Base-by-base conservation (phyloP, 2,113 vertebrate species). In the Ranitomeya imitator region DNA sequence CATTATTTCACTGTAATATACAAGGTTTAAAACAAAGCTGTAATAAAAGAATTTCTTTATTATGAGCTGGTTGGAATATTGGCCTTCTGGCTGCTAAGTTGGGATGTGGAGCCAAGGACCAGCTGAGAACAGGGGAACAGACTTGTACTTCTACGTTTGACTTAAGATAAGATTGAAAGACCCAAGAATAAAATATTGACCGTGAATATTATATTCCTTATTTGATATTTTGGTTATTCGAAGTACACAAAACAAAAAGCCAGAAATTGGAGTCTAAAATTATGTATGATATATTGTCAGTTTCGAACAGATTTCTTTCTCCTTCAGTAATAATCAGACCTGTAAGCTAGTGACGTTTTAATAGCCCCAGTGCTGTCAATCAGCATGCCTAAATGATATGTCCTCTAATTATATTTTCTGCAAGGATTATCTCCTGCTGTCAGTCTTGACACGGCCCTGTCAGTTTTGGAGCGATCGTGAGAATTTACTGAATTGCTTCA, bases 341-440 rank as follows among this genome's bases (percentile, higher is more conserved):
- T 45, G 31, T 3, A 74, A 18, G 31, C 15, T 74, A 45, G 12
- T 74, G 71, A 74, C 18, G 71, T 74, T 31, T 45, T 45, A 74
- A 45, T 74, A 74, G 71, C 31, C 16, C 15, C 16, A 3, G 15
- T 10, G 26, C 71, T 74, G 71, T 74, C 71, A 51, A 19, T 74
- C 71, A 74, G 31, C 15, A 45, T 37, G 69, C 69, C 26, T 73
- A 73, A 73, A 13, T 45, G 31, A 74, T 71, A 71, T 74, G 71
- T 51, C 71, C 71, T 74, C 45, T 74, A 74, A 74, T 74, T 74
- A 74, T 18, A 74, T 74, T 74, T 71, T 23, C 18, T 51, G 45
- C 15, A 51, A 19, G 31, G 31, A 74, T 74, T 74, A 74, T 74
- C 31, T 45, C 71, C 37, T 74, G 71, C 71, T 74, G 71, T 45